A percentile compares a stretch with the other conserved stretches of the same genome.
These are phyloP conservation scores for Pammene aurita DNA, from an alignment of 2,888 invertebrate genomes.

Conservation along the genomic window DNA sequence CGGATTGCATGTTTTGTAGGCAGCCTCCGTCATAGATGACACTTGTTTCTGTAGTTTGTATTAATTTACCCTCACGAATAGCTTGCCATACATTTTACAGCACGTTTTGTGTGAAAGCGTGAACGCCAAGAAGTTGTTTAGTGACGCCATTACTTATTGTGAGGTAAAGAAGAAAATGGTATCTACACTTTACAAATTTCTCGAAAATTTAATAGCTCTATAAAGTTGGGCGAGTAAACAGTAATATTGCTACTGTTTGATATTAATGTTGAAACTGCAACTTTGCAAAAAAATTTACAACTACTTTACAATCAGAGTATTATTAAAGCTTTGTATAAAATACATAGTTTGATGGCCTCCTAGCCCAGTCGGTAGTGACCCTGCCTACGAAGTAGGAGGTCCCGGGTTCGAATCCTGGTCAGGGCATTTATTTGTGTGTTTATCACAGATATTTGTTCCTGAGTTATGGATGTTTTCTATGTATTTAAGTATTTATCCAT, in stretches of 20 bases:
- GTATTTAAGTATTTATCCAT: no score
- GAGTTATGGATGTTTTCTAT: no score
- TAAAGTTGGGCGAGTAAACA: conserved; percentile 8
- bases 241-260: conserved; percentile 28
- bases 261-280: conserved; percentile 19
- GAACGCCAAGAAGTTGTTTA: conserved; percentile 53
- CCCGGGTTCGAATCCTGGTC: no score
- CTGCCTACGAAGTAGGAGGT: no score
- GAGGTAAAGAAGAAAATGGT: conserved; percentile 32
- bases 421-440: no score
- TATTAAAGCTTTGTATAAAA: conserved; percentile 9
- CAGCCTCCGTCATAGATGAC: conserved; percentile 63
- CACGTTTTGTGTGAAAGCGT: conserved; percentile 47
- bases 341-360: no score
- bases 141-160: conserved; percentile 45
- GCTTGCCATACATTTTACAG: conserved; percentile 54
- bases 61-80: conserved; percentile 66
- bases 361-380: no score
- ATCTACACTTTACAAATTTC: conserved; percentile 33
- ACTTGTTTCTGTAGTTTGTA: conserved; percentile 66
- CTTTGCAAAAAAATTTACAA: conserved; percentile 16
- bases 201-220: conserved; percentile 15
- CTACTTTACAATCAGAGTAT: conserved; percentile 15
- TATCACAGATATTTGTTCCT: no score
- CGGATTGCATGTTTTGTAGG: conserved; percentile 73